Evolutionary conservation across 2,888 invertebrate genomes (phyloP).

Genomic region (Disparrhopalites patrizii): DNA sequence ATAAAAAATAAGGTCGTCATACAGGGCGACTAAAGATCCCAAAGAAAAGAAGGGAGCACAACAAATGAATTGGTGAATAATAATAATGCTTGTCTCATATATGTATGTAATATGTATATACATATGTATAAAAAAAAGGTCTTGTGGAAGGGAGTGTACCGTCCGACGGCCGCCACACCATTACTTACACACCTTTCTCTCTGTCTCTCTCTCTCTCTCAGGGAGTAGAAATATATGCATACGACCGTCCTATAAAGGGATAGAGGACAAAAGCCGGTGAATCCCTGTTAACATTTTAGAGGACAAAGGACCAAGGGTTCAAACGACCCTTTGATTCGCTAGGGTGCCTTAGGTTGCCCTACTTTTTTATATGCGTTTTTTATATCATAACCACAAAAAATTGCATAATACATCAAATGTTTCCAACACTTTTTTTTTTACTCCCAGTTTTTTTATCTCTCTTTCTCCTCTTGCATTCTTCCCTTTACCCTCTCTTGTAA

Average conservation of each 20-base stretch:
- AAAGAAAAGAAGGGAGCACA: no score
- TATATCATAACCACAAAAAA: slow-evolving; percentile 47
- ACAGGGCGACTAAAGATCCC: no score
- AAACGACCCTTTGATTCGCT: slow-evolving; percentile 36
- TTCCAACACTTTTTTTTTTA: slow-evolving; percentile 24
- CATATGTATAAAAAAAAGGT: background rate
- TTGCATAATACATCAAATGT: slow-evolving; percentile 39
- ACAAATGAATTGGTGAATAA: no score
- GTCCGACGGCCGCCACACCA: no score
- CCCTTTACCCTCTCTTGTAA: background rate
- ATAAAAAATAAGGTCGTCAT: no score
- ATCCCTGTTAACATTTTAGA: no score
- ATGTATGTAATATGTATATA: background rate
- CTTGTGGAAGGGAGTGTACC: no score
- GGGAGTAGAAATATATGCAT: background rate
- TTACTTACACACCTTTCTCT: no score
- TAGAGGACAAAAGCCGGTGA: no score
- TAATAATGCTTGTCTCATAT: background rate
- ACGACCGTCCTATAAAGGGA: background rate
- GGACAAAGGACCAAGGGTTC: slow-evolving; percentile 20
- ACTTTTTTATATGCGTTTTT: slow-evolving; percentile 38
- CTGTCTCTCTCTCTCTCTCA: background rate
- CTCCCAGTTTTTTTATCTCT: background rate
- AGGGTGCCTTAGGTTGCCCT: slow-evolving; percentile 38
- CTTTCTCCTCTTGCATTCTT: background rate